These are phyloP conservation scores for Resseliella maxima DNA, from an alignment of 2,888 invertebrate genomes.

Conservation along the genomic window DNA sequence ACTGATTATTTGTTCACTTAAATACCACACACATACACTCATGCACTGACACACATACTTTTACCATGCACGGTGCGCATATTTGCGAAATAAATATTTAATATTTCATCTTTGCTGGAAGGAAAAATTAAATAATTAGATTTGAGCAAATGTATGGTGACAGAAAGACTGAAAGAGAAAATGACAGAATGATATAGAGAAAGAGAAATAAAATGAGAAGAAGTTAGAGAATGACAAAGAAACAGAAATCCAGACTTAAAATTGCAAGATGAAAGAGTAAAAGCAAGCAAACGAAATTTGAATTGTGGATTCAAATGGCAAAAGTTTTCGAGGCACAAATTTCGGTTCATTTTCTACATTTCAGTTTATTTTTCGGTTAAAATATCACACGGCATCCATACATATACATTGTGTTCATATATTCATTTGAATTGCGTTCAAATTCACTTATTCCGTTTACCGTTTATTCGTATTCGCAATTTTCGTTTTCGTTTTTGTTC, in stretches of 20 bases:
- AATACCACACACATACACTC: not conserved
- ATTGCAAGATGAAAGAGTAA: no score
- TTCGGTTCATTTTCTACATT: not conserved
- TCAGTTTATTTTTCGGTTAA: not conserved
- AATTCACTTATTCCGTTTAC: not conserved
- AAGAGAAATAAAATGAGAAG: no score
- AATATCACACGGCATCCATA: not conserved
- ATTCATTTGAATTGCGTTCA: not conserved
- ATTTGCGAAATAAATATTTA: slow-evolving; percentile 24
- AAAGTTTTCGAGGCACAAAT: not conserved
- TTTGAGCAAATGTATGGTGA: not conserved
- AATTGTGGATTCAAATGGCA: not conserved
- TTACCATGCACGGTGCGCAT: not conserved
- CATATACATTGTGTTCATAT: no score
- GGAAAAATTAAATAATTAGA: not conserved
- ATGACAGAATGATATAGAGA: no score
- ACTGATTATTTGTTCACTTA: slow-evolving; percentile 41
- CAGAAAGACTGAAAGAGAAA: no score
- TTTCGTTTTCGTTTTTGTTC: not conserved
- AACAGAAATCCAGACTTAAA: no score
- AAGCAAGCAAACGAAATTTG: no score
- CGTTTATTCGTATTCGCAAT: not conserved
- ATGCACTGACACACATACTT: no score
- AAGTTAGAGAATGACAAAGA: no score
- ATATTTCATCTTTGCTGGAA: slow-evolving; percentile 8